Conservation (phyloP, 2,888 invertebrate species). For the Diaprepes abbreviatus region DNA sequence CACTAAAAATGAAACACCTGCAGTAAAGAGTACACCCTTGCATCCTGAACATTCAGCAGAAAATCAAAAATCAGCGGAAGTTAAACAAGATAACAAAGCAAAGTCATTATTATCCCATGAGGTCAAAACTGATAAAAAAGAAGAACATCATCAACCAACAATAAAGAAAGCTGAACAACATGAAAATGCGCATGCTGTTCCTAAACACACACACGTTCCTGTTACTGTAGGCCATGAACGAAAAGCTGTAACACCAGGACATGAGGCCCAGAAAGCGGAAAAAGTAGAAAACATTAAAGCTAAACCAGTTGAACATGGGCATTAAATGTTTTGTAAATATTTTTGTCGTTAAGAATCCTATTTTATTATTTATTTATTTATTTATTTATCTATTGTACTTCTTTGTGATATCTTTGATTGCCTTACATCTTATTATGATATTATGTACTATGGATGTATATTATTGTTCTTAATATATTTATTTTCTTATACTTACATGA, state of each 20-base stretch:
- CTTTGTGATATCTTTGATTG: too few relatives aligned
- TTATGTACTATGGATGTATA: too few relatives aligned
- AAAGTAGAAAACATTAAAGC: not conserved
- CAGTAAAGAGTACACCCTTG: conserved; percentile 37
- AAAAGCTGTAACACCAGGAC: not conserved
- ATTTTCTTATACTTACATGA: too few relatives aligned
- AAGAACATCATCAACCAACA: not conserved
- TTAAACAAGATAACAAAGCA: not conserved
- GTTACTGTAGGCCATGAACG: not conserved
- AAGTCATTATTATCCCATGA: not conserved
- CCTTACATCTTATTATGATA: too few relatives aligned
- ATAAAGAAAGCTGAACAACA: conserved; percentile 2
- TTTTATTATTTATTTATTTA: conserved; percentile 6
- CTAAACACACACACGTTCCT: not conserved
- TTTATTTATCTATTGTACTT: not conserved
- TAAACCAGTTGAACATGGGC: not conserved
- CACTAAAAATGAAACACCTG: conserved; percentile 1
- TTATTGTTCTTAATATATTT: too few relatives aligned
- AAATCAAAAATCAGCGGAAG: conserved; percentile 54
- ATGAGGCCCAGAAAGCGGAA: conserved; percentile 8
- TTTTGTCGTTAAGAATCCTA: not conserved
- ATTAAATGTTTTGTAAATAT: conserved; percentile 5
- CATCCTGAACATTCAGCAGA: conserved; percentile 52
- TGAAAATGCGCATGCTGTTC: not conserved
- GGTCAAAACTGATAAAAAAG: not conserved